Conservation (phyloP, 2,888 invertebrate species). For the Baronia brevicornis region DNA sequence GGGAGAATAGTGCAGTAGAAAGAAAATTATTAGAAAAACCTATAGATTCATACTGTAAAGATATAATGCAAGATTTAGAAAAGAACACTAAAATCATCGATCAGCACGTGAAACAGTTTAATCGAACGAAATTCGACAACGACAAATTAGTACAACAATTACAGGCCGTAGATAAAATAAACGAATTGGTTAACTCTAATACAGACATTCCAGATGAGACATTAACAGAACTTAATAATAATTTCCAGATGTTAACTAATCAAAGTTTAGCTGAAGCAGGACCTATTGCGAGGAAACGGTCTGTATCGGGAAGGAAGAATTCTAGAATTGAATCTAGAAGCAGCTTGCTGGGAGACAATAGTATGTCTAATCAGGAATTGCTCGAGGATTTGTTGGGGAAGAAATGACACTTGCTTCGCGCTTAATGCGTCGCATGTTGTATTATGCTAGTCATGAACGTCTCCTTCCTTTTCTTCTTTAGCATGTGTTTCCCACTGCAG, state of each 20-base stretch:
- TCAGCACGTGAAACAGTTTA: conserved; percentile 66
- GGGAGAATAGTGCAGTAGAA: conserved; percentile 38
- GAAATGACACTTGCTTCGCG: conserved; percentile 46
- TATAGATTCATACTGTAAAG: conserved; percentile 60
- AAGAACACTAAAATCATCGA: conserved; percentile 66
- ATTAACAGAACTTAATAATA: conserved; percentile 55
- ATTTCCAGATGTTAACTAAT: conserved; percentile 55
- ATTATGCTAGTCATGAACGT: background rate
- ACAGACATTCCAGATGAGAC: conserved; percentile 47
- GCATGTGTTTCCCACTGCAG: too few species aligned
- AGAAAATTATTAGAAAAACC: conserved; percentile 42
- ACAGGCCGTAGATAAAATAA: conserved; percentile 67
- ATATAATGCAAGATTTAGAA: conserved; percentile 61
- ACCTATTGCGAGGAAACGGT: conserved; percentile 41
- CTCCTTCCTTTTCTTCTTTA: too few species aligned
- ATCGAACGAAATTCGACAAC: conserved; percentile 56
- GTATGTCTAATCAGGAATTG: conserved; percentile 59
- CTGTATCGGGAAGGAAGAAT: conserved; percentile 41
- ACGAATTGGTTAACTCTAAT: conserved; percentile 53
- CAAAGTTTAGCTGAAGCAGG: conserved; percentile 40
- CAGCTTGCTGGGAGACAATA: conserved; percentile 49
- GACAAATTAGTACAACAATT: conserved; percentile 66
- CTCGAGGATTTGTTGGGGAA: conserved; percentile 60
- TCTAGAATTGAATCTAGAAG: conserved; percentile 34
- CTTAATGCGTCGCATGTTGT: conserved; percentile 6